Conservation (phyloP, 2,113 vertebrate genomes). For the Smithornis capensis region DNA sequence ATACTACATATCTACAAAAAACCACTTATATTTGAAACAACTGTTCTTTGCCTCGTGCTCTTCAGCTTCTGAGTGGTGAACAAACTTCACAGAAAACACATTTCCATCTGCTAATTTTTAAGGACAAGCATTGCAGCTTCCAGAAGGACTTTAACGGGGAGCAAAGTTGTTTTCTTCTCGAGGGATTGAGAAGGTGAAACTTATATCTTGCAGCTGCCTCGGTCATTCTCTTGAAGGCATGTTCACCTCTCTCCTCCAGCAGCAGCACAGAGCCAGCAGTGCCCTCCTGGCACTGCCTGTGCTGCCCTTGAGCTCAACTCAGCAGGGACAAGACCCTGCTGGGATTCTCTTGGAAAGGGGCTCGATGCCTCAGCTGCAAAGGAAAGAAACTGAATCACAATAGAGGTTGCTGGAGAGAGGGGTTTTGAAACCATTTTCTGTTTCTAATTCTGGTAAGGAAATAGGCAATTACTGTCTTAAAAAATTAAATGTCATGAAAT, state of each 20-base stretch:
- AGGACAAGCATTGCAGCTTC: background rate
- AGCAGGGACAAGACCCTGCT: fast-evolving
- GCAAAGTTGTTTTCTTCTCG: conserved; percentile 3
- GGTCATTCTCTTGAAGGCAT: background rate
- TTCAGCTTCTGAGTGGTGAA: background rate
- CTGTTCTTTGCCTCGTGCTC: background rate
- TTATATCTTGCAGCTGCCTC: conserved; percentile 8
- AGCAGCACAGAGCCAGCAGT: background rate
- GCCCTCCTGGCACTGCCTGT: background rate
- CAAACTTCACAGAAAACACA: background rate
- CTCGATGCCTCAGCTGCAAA: background rate
- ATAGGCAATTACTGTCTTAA: conserved; percentile 44
- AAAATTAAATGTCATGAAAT: conserved; percentile 48
- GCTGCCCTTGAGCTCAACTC: background rate
- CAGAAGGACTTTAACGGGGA: background rate
- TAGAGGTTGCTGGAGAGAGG: background rate
- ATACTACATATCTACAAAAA: no score
- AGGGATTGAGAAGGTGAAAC: background rate
- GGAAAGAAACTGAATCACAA: background rate
- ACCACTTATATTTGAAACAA: background rate
- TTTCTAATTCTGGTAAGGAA: conserved; percentile 59
- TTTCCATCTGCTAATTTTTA: background rate
- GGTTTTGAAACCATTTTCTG: conserved; percentile 7
- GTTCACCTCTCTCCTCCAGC: background rate
- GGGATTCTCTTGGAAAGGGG: background rate